phyloP scores from a whole-genome alignment of 2,797 vertebrate species.

The Thamnophis elegans region DNA sequence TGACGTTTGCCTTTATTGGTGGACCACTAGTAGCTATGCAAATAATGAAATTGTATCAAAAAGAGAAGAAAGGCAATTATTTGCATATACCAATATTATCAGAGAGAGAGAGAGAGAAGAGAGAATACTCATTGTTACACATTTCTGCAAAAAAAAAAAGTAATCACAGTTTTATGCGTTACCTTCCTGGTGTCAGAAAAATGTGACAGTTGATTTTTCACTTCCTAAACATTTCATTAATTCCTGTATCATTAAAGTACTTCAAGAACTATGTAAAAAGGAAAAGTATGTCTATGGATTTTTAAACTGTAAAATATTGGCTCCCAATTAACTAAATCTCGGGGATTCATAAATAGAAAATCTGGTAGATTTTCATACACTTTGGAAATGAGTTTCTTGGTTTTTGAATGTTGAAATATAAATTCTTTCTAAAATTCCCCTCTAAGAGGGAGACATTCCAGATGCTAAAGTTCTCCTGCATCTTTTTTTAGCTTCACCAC shows the following conservation, averaged over 20 bases:
- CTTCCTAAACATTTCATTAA: constrained; percentile 58
- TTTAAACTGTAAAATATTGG: constrained; percentile 38
- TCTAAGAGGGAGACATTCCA: neutral
- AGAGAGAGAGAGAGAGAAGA: constrained; percentile 50
- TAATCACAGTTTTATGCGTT: constrained; percentile 41
- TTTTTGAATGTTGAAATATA: constrained; percentile 26
- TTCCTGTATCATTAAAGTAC: constrained; percentile 48
- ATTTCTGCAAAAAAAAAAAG: constrained; percentile 53
- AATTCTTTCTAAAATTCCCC: neutral
- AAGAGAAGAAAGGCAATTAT: constrained; percentile 84
- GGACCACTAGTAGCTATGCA: constrained; percentile 91
- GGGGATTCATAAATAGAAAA: constrained; percentile 38
- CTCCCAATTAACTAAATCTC: constrained; percentile 29
- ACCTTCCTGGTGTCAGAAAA: constrained; percentile 58
- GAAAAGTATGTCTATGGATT: neutral
- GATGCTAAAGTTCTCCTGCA: neutral
- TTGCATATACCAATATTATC: constrained; percentile 87
- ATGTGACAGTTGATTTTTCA: constrained; percentile 37
- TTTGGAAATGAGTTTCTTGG: constrained; percentile 36
- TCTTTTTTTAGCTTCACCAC: constrained; percentile 65
- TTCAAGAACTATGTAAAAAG: constrained; percentile 47
- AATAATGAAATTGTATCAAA: constrained; percentile 99
- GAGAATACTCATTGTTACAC: constrained; percentile 50
- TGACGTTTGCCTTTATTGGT: constrained; percentile 99
- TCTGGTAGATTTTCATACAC: constrained; percentile 21